Percentiles rank a stretch among this genome's conserved stretches.
These are phyloP conservation scores for Leptinotarsa tumamoca DNA, from an alignment of 2,888 invertebrate genomes.

Conservation along the genomic window DNA sequence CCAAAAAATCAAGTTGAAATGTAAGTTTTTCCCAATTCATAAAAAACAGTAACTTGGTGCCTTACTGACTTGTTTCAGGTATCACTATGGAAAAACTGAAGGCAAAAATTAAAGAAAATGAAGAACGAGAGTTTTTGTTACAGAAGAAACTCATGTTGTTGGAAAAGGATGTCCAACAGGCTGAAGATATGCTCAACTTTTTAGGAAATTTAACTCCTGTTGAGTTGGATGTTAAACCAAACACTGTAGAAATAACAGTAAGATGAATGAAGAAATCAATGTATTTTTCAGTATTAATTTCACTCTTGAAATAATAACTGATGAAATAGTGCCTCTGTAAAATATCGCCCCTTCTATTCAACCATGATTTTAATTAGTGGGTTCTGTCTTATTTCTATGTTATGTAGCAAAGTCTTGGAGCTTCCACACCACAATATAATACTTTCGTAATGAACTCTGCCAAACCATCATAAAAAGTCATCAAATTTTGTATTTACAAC, in stretches of 20 bases:
- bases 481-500: background rate
- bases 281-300: too few species aligned
- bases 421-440: too few species aligned
- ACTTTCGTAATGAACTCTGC: too few species aligned
- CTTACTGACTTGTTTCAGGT: constrained; percentile 40
- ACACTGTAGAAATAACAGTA: constrained; percentile 47
- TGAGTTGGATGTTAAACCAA: constrained; percentile 46
- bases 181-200: constrained; percentile 43
- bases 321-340: too few species aligned
- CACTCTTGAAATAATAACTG: too few species aligned
- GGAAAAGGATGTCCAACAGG: constrained; percentile 40
- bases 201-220: constrained; percentile 49
- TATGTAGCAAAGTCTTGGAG: too few species aligned
- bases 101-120: constrained; percentile 46
- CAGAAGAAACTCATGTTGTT: constrained; percentile 44
- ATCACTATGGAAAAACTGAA: constrained; percentile 47
- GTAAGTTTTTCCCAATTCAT: constrained; percentile 35
- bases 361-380: too few species aligned
- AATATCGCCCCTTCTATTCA: too few species aligned
- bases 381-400: too few species aligned
- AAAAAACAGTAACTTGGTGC: background rate
- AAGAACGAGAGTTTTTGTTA: constrained; percentile 47
- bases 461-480: background rate
- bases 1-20: constrained; percentile 44
- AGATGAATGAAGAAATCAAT: background rate